A percentile compares a stretch with the other conserved stretches of the same genome.
These are phyloP conservation scores for Caenorhabditis macrosperma DNA, from an alignment of 2,888 invertebrate genomes.

Conservation along the genomic window DNA sequence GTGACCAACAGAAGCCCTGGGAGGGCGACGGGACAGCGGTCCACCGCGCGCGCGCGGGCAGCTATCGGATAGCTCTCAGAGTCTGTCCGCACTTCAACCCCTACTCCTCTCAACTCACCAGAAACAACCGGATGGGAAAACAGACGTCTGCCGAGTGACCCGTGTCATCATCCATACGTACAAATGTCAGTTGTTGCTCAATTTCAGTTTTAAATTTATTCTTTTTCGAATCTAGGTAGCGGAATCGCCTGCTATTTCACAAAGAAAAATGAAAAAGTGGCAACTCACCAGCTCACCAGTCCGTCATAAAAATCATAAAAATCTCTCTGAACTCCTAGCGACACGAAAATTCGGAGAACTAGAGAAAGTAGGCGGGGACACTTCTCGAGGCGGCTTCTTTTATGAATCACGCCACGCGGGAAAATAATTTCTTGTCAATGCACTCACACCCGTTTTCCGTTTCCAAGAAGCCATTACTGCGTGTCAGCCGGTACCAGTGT, in stretches of 20 bases:
- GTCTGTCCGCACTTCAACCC: constrained; percentile 53
- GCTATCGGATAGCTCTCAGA: constrained; percentile 54
- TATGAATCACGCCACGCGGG: constrained; percentile 42
- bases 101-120: constrained; percentile 24
- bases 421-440: constrained; percentile 23
- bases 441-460: constrained; percentile 11
- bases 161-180: too few relatives aligned
- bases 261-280: too few relatives aligned
- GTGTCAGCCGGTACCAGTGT: constrained; percentile 28
- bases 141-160: constrained; percentile 15
- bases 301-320: too few relatives aligned
- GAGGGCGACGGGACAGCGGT: constrained; percentile 23
- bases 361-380: not conserved
- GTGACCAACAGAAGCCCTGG: constrained; percentile 45
- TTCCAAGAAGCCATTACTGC: not conserved
- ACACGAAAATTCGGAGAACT: too few relatives aligned
- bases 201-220: too few relatives aligned
- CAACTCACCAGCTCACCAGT: too few relatives aligned
- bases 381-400: constrained; percentile 28
- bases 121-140: constrained; percentile 24
- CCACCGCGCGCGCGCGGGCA: constrained; percentile 36
- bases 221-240: too few relatives aligned
- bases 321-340: too few relatives aligned
- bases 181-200: not conserved
- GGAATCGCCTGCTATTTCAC: too few relatives aligned